Base-by-base conservation (phyloP, 2,888 invertebrate species). In the Oligia strigilis region DNA sequence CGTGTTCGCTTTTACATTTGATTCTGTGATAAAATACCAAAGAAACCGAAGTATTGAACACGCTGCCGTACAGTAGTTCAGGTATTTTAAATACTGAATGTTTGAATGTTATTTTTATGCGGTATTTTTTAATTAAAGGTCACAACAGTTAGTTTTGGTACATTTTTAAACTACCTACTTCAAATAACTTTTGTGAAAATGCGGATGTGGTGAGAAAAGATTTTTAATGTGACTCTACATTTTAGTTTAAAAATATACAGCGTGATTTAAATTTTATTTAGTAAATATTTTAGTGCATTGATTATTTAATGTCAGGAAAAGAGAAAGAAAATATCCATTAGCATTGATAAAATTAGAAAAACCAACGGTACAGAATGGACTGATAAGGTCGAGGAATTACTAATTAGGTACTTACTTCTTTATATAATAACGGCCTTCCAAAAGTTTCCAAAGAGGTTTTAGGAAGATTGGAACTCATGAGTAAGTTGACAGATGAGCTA, bases 401-500 rank as follows among this genome's bases (percentile, higher is more conserved):
- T 80, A 36, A 36, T 36, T 36, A 36, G 36, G 36, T 36, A 36
- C 36, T 36, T 36, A 36, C 36, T 36, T 36, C 36, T 36, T 36
- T 36, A 36, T 36, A 2, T 36, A 36, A 3, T 36, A 82, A 75
- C 79, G 5, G 58, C 8, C 19, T 65, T 60, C 46, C 62, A 80
- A 72, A 67, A 81, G 36, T 72, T 43, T 70, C 62, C 19, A 80
- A 77, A 85, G 70, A 75, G 76, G 83, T 78, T 83, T 83, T 66
- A 78, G 23, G 73, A 81, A 80, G 58, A 65, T 79, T 72, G 69
- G 46, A 74, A 66, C 70, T 90, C 86, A 86, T 91, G 91, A 92
- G 88, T 91, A 91, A 93, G 92, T 93, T 92, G 91, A 92, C 94
- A 92, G 92, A 92, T 91, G 80, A 83, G 81, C 75, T 72, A 89